Base-by-base conservation (phyloP, 2,888 invertebrate genomes). In the Caenorhabditis sulstoni region DNA sequence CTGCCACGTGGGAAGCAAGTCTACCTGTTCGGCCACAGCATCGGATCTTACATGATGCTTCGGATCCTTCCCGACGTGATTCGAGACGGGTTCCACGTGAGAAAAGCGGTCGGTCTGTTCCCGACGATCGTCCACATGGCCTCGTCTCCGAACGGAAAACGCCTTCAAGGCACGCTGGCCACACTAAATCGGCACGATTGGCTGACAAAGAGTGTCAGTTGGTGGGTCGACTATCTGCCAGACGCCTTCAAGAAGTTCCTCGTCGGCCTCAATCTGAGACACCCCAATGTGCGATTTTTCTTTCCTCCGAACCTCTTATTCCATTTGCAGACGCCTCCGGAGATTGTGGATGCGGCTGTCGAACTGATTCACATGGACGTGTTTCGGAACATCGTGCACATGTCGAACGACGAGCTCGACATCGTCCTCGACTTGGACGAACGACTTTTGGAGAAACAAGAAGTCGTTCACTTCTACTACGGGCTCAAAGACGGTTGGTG, bases 51-150 rank as follows among this genome's bases (percentile, higher is more conserved):
- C 62, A 87, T 87, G 84, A 83, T 84, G 84, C 71, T 86, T 2
- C 76, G 85, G 47, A 78, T 85, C 8, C 68, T 85, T 29, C 81
- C 84, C 14, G 50, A 73, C n/a, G 84, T 84, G 22, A 59, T 85
- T 7, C 58, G 77, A 22, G 79, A 77, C 4, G 85, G 84, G 41
- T 84, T 79, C 55, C 61, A 81, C 62, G 76, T 87, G 39, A 55
- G 58, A 45, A 84, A 80, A 18, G 85, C 83, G 1, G 76, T 88
- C 41, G 87, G 81, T 1, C 71, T 88, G 18, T 88, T 88, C 65
- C 88, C 88, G 1, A 87, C 88, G 2, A 73, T 88, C 14, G 86
- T 85, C 50, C 67, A 85, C n/a, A 88, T 88, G 88, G 86, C 87
- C 8, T 71, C 67, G 1, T 83, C 86, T 3, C 87, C 87, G 0